Percentiles rank a stretch among this genome's conserved stretches.
phyloP scores from a whole-genome alignment of 2,888 invertebrate species.

The Shargacucullia verbasci region DNA sequence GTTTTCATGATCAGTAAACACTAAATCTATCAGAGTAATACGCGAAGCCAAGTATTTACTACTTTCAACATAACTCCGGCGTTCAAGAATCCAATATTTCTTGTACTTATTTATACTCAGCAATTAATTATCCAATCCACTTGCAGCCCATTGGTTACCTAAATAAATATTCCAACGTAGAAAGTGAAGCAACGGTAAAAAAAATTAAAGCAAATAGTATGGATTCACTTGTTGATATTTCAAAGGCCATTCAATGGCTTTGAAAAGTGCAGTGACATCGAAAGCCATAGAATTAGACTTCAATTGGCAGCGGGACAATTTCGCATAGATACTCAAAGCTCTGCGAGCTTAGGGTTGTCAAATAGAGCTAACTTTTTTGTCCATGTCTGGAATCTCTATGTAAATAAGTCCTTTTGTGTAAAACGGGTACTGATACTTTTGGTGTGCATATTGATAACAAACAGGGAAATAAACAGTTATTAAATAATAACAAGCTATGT shows the following conservation, averaged over 20 bases:
- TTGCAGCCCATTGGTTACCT: not conserved
- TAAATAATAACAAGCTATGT: too few relatives aligned
- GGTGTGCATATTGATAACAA: not conserved
- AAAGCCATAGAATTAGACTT: slow-evolving; percentile 8
- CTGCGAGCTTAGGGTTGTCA: slow-evolving; percentile 13
- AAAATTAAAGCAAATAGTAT: not conserved
- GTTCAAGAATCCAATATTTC: not conserved
- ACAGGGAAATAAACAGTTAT: not conserved
- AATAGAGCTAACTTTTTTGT: not conserved
- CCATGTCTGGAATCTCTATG: not conserved
- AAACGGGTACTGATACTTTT: not conserved
- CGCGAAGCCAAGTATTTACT: too few relatives aligned
- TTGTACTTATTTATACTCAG: not conserved
- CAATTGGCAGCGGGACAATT: slow-evolving; percentile 7
- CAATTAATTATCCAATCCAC: not conserved
- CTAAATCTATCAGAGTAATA: too few relatives aligned
- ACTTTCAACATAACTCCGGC: too few relatives aligned
- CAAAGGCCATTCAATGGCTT: slow-evolving; percentile 4
- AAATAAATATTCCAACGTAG: slow-evolving; percentile 3
- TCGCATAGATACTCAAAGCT: slow-evolving; percentile 8
- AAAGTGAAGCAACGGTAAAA: not conserved
- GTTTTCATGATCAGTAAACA: too few relatives aligned
- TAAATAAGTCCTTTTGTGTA: not conserved
- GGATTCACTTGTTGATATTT: slow-evolving; percentile 27
- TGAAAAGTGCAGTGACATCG: slow-evolving; percentile 19